Base-by-base conservation (phyloP, 2,888 invertebrate genomes). In the Nomada fucata region DNA sequence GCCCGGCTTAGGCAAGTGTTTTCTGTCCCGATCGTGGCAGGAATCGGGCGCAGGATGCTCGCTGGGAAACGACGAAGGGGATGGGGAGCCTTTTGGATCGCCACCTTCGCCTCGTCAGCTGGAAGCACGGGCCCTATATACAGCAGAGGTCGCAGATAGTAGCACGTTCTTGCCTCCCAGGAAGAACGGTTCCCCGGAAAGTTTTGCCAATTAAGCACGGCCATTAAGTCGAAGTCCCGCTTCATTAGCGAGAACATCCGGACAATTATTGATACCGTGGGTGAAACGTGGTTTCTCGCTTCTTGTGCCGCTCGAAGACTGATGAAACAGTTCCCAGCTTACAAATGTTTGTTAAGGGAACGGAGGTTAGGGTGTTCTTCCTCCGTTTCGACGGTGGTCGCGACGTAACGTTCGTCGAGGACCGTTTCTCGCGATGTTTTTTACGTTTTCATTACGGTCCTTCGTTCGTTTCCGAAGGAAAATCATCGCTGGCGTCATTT, bases 131-230 rank as follows among this genome's bases (percentile, higher is more conserved):
- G 73, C 60, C 65, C 82, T 70, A 50, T 69, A 15, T 47, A 52
- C 53, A 64, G 57, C 59, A 70, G 60, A 79, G 60, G 60, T 65
- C 50, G 72, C 23, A 59, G 76, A 60, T 60, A 69, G 71, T 59
- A 57, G 64, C 74, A 67, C 71, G 76, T 81, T 82, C 80, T 82
- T 82, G 82, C 60, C 29, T 69, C 53, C 60, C 23, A 68, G 59
- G 75, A 71, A 65, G 67, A 71, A 65, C 55, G 69, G 82, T 73
- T 81, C 87, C 79, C 71, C 76, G 74, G 74, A 74, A 88, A 87
- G 88, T 87, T 88, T 88, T 84, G 79, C 84, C 79, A 86, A 88
- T 87, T 87, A 88, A 86, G 79, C 77, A 73, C 57, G 69, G 76
- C 69, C 87, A 88, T 87, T 88, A 88, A 88, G 86, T 86, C 82